Evolutionary conservation across 2,113 vertebrate species (phyloP).

Genomic region (Saccopteryx leptura): DNA sequence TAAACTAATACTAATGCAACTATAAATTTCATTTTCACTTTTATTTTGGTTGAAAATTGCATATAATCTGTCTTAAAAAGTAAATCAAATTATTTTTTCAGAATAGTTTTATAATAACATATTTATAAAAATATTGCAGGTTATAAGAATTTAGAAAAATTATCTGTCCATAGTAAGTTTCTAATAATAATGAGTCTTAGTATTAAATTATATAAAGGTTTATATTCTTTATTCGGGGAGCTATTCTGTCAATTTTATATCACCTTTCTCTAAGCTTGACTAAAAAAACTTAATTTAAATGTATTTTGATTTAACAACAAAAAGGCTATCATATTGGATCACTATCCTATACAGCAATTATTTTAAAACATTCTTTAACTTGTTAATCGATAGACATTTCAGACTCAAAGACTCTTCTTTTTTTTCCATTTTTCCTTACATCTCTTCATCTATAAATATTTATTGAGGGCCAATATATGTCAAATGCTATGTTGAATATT

Average conservation of each 20-base stretch:
- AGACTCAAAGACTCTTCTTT: slow-evolving; percentile 13
- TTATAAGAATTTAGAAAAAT: slow-evolving; percentile 24
- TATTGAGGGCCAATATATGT: neutral
- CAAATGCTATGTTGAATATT: neutral
- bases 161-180: neutral
- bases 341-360: neutral
- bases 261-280: neutral
- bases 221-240: slow-evolving; percentile 46
- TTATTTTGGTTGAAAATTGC: slow-evolving; percentile 40
- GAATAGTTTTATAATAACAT: neutral
- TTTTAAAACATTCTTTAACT: slow-evolving; percentile 23
- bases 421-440: neutral
- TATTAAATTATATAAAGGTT: neutral
- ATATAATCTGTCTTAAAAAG: slow-evolving; percentile 48
- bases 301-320: slow-evolving; percentile 36
- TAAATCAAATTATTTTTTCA: slow-evolving; percentile 22
- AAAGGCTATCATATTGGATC: neutral
- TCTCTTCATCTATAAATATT: neutral
- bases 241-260: slow-evolving; percentile 36
- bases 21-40: neutral
- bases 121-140: neutral
- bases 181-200: neutral
- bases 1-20: slow-evolving; percentile 18
- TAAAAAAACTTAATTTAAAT: slow-evolving; percentile 11
- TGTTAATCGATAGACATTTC: neutral